phyloP scores from a whole-genome alignment of 2,113 vertebrate genomes.

The Cyprinodon variegatus region DNA sequence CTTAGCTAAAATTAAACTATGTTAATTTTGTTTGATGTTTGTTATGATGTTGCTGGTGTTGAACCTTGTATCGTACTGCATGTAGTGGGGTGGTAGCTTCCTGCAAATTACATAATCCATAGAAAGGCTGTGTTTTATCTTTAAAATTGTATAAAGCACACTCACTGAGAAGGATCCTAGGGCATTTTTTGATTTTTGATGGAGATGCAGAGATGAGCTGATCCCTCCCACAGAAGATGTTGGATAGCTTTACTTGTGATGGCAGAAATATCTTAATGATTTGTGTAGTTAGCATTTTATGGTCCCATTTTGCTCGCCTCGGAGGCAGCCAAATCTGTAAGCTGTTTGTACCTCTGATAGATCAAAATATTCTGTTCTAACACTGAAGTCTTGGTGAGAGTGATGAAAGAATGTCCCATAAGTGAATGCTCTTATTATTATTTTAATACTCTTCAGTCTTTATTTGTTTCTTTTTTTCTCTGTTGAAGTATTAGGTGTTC shows the following conservation, averaged over 20 bases:
- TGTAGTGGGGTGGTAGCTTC: neutral
- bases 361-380: conserved; percentile 5
- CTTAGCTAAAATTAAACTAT: neutral
- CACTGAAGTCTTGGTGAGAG: neutral
- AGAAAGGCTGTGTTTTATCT: neutral
- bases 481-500: conserved; percentile 15
- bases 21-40: neutral
- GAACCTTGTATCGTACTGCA: neutral
- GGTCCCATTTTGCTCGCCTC: neutral
- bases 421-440: neutral
- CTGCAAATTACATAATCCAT: conserved; percentile 1
- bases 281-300: conserved; percentile 1
- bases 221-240: neutral
- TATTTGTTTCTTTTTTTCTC: neutral
- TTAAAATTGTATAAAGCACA: neutral
- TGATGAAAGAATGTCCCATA: neutral
- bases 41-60: neutral
- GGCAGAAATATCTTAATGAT: neutral
- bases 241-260: neutral
- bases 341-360: neutral
- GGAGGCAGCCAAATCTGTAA: conserved; percentile 4
- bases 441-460: neutral
- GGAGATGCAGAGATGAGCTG: conserved; percentile 1
- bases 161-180: neutral
- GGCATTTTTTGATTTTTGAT: neutral